phyloP scores from a whole-genome alignment of 2,888 invertebrate species.

The Matsumyia berberina region DNA sequence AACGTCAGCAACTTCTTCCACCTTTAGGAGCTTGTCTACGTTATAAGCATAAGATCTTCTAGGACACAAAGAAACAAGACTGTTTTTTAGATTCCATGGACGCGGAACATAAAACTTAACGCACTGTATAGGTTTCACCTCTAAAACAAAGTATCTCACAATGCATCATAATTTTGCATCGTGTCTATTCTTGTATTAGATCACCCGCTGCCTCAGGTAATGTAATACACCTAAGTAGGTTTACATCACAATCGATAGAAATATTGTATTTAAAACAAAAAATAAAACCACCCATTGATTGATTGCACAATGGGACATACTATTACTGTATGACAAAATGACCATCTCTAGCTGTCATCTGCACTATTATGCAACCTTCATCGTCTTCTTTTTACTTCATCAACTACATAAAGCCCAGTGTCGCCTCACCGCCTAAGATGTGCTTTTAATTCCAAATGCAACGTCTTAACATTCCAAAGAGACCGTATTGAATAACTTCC shows the following conservation, averaged over 20 bases:
- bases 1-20: no score
- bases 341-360: slow-evolving; percentile 28
- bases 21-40: no score
- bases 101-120: background rate
- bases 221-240: slow-evolving; percentile 15
- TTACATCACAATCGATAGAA: slow-evolving; percentile 29
- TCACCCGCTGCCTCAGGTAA: background rate
- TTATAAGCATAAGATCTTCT: no score
- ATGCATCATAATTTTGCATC: background rate
- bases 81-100: background rate
- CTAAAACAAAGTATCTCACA: background rate
- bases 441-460: slow-evolving; percentile 61
- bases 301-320: slow-evolving; percentile 47
- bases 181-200: slow-evolving; percentile 3
- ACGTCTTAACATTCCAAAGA: slow-evolving; percentile 22
- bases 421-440: slow-evolving; percentile 31
- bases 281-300: slow-evolving; percentile 36
- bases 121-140: background rate
- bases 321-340: slow-evolving; percentile 16
- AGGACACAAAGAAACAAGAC: no score
- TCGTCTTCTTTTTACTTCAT: background rate
- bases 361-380: slow-evolving; percentile 30
- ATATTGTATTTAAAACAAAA: slow-evolving; percentile 17
- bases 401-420: slow-evolving; percentile 16
- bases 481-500: slow-evolving; percentile 61